Evolutionary conservation across 2,113 vertebrate genomes (phyloP), one percentile per base, ranked within the genome.

Genomic region (Syngnathoides biaculeatus): DNA sequence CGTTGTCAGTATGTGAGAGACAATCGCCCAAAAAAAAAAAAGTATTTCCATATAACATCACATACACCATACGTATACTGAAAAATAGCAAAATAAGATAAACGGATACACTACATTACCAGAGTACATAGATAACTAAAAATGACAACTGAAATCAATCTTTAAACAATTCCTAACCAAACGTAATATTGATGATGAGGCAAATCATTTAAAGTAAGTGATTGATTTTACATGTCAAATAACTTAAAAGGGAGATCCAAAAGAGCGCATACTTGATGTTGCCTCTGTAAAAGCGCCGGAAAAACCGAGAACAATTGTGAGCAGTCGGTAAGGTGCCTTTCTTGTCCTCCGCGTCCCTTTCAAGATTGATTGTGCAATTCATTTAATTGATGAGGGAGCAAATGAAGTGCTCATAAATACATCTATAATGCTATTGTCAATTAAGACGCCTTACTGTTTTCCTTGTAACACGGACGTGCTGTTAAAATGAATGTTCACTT

Each of bases 311-410:
- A 0, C 2, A 0, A 15, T 45, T 17, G 6, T 13, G 42, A 26
- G 1, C 30, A 40, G 13, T n/a, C 61, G 40, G 57, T 17, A 69
- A 47, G 43, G 42, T 65, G 60, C 19, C 14, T 73, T 71, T 73
- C 61, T 30, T 38, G 22, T 39, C 40, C 1, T 4, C 5, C 61
- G 22, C 66, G 65, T 75, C 3, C 35, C 40, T 43, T 75, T 62
- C 48, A 55, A 86, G 56, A 50, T 77, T 39, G 48, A 67, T 24
- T 71, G 64, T 71, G 19, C 65, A 74, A 14, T 64, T 75, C 74
- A 65, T 56, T 50, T 45, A 39, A 52, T 63, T 43, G 38, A 72
- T 75, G 65, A 43, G 20, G 17, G 24, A 26, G 30, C 30, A 35
- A 35, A 35, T 0, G 39, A 17, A 77, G 77, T 50, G 61, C 40